Evolutionary conservation across 2,113 vertebrate genomes (phyloP), one percentile per base, ranked within the genome.

Genomic region (Colinus virginianus): DNA sequence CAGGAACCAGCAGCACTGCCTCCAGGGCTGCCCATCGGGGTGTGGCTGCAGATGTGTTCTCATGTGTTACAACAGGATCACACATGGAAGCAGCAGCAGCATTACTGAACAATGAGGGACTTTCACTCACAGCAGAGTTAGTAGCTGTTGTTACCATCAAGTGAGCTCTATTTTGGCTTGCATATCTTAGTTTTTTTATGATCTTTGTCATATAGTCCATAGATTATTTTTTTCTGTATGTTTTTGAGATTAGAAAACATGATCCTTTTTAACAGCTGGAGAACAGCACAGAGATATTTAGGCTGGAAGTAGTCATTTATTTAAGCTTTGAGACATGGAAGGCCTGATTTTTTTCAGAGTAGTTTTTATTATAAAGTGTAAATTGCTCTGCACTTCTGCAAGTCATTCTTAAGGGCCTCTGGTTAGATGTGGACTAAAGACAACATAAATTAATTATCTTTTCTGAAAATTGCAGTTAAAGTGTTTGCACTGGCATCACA

Each of bases 11-110:
- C 59, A 20, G 43, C 30, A 6, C 62, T 66, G 61, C 74, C 66
- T 62, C 45, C 72, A 55, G 32, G 36, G 5, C 74, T 40, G 6
- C 32, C 15, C 34, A 15, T 11, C 6, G 2, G 77, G 78, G 78
- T 84, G 92, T 92, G 86, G 59, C 82, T 68, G 53, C 82, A 78
- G 88, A 80, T 75, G 55, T 55, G 76, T 69, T 30, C 90, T 53
- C 40, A 30, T 66, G 59, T 26, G 6, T 32, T 45, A 43, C 78
- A 66, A 66, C 40, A 81, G 48, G 11, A 84, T 17, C 55, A 48
- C 76, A 42, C 15, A 34, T 32, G 19, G 34, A 59, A 90, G 51
- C 5, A 77, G 36, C 72, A 55, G 28, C 61, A 74, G 14, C 86
- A 18, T 45, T 70, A 19, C 2, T 28, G 46, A 71, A 77, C 0